Base-by-base conservation (phyloP, 2,797 vertebrate genomes). In the Megaceryle alcyon region DNA sequence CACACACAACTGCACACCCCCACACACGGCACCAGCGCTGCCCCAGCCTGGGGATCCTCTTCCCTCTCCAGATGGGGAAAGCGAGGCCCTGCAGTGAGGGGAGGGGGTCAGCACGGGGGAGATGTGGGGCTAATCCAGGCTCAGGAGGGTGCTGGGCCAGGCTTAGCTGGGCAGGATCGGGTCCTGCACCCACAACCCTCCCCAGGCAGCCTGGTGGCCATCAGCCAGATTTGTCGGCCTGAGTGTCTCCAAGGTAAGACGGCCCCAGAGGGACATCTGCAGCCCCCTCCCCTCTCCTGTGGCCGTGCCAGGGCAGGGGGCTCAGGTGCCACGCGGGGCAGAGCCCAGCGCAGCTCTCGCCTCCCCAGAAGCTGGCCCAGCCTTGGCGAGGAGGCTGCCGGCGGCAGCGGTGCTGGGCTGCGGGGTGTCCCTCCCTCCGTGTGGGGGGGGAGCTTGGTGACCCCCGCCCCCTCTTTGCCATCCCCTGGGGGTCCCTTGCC, bases 241-340 rank as follows among this genome's bases (percentile, higher is more conserved):
- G 13, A 56, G 20, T 1, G 4, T 3, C 41, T 37, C 35, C 17
- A 5, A 13, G 49, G 39, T 15, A 17, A 68, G 37, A 46, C 60
- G 9, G 10, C 35, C 84, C 53, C n/a, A 4, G 1, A 31, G 21
- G 49, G 46, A 29, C 63, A 76, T 4, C 41, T 18, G 35, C 1
- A 0, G 39, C 28, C 49, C 71, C 28, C 35, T 83, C 25, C 66
- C 82, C 78, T 39, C 46, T 25, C 7, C 70, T 1, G 10, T 2
- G 46, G n/a, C 78, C 33, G 2, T 4, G 41, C 49, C 1, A 12
- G 37, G 1, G 39, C 10, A 16, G 37, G 46, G 59, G 35, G 5
- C 17, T 9, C 0, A 5, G 66, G 41, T 20, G 41, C 48, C 23
- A n/a, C 2, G 1, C 3, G 2, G 46, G 26, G 39, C 48, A 44